A percentile compares a stretch with the other conserved stretches of the same genome.
These are phyloP conservation scores for Rutpela maculata DNA, from an alignment of 2,888 invertebrate species.

Conservation along the genomic window DNA sequence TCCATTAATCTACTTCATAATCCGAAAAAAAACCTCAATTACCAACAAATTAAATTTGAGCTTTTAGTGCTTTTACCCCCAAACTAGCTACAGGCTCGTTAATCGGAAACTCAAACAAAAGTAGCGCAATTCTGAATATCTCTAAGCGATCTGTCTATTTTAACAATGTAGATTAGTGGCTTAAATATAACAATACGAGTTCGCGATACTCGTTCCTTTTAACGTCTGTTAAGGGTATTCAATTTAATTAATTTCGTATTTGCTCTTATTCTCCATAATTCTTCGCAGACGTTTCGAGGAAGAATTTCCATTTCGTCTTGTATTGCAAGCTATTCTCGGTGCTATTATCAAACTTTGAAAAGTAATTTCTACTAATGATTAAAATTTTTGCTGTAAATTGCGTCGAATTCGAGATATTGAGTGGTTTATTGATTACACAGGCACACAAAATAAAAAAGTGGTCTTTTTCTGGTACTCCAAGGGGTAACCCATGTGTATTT, in stretches of 20 bases:
- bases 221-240: constrained; percentile 34
- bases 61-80: background rate
- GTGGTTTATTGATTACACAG: background rate
- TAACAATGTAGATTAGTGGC: constrained; percentile 33
- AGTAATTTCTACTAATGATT: constrained; percentile 30
- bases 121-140: constrained; percentile 31
- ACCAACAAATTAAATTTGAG: background rate
- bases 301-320: constrained; percentile 28
- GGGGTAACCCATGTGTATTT: too few relatives aligned
- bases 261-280: constrained; percentile 38
- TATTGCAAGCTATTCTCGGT: background rate
- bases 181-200: constrained; percentile 38
- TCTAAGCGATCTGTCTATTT: constrained; percentile 31
- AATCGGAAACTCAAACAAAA: constrained; percentile 39
- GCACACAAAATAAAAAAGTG: too few relatives aligned
- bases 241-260: constrained; percentile 39
- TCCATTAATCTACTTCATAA: background rate
- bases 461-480: too few relatives aligned
- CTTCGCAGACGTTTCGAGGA: constrained; percentile 15
- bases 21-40: background rate
- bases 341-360: constrained; percentile 34
- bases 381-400: constrained; percentile 30
- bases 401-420: background rate
- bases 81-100: constrained; percentile 18
- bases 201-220: constrained; percentile 19